Percentiles rank a stretch among this genome's conserved stretches.
Conservation (phyloP, 2,888 invertebrate genomes). For the Frankliniella fusca region DNA sequence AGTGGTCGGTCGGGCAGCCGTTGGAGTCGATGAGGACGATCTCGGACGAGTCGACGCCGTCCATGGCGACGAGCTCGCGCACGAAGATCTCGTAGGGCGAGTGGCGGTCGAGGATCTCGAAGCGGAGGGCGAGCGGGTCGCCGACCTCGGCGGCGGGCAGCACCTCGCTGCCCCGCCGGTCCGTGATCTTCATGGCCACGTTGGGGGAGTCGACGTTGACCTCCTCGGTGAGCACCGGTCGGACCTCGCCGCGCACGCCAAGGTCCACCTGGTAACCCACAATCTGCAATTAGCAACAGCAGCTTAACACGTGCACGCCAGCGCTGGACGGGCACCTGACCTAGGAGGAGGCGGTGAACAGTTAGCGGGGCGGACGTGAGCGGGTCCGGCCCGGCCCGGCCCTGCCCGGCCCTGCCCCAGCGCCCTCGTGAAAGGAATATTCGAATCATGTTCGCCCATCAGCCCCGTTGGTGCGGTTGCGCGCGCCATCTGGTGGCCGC, state of each 20-base stretch:
- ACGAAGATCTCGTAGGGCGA: constrained; percentile 95
- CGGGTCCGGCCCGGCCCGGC: no score
- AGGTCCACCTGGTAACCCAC: constrained; percentile 52
- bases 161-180: constrained; percentile 75
- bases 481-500: no score
- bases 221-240: constrained; percentile 80
- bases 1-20: constrained; percentile 90
- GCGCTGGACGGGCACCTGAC: neutral
- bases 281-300: constrained; percentile 27
- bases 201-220: constrained; percentile 89
- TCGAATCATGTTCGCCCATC: no score
- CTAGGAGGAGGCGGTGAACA: neutral
- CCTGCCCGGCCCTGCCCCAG: no score
- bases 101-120: constrained; percentile 87
- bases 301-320: neutral
- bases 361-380: constrained; percentile 40
- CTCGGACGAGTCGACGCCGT: constrained; percentile 88
- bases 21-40: constrained; percentile 86
- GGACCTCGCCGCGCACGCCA: constrained; percentile 83
- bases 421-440: neutral
- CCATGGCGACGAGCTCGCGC: constrained; percentile 89
- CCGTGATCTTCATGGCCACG: constrained; percentile 89
- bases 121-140: constrained; percentile 83
- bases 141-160: constrained; percentile 87
- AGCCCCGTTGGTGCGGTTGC: no score